A percentile compares a stretch with the other conserved stretches of the same genome.
These are phyloP conservation scores for Tor tambroides DNA, from an alignment of 2,113 vertebrate species.

Conservation along the genomic window DNA sequence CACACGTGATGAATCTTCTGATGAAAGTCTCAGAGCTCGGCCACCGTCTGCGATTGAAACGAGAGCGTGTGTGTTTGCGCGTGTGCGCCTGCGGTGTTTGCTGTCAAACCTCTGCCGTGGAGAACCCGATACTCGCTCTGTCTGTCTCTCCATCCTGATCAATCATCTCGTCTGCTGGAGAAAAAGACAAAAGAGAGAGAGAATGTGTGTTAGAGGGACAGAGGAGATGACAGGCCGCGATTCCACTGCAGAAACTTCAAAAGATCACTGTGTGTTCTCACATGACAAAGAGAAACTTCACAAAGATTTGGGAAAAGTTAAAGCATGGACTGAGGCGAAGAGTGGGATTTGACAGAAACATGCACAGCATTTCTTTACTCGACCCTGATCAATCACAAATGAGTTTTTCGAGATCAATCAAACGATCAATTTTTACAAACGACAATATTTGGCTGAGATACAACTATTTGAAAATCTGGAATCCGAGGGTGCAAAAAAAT, in stretches of 20 bases:
- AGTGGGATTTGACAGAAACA: neutral
- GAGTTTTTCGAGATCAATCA: too few relatives aligned
- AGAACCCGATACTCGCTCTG: neutral
- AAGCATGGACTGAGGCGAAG: neutral
- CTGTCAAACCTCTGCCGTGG: neutral
- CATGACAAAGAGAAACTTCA: neutral
- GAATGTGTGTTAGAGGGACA: neutral
- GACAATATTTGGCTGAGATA: too few relatives aligned
- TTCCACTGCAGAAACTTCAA: neutral
- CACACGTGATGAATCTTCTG: neutral
- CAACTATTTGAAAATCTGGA: too few relatives aligned
- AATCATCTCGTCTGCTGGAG: conserved; percentile 1
- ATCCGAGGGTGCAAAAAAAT: too few relatives aligned
- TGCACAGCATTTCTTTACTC: neutral
- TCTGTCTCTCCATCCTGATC: neutral
- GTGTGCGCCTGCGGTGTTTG: neutral
- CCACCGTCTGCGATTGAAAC: neutral
- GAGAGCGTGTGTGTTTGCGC: neutral
- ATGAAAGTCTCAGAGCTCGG: neutral
- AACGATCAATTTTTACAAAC: too few relatives aligned
- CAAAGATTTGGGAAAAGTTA: neutral
- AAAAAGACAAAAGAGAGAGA: neutral
- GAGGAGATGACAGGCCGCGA: neutral
- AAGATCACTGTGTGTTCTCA: neutral
- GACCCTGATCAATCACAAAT: neutral